Conservation (phyloP, 2,113 vertebrate species). For the Equus przewalskii region DNA sequence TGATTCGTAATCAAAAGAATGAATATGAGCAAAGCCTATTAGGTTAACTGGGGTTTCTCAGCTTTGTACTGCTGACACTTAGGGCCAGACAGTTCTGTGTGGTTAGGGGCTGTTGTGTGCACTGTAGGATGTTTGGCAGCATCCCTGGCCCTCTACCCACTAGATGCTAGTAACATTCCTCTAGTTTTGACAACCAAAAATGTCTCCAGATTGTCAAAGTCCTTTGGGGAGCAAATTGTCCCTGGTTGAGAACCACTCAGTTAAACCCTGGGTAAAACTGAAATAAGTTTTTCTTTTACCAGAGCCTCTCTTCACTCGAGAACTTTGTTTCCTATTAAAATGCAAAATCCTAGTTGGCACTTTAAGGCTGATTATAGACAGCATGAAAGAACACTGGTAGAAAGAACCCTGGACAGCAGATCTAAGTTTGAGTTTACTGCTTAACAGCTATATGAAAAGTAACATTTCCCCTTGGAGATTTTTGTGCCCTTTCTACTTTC, state of each 20-base stretch:
- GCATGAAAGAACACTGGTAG: not conserved
- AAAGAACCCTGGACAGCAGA: conserved; percentile 23
- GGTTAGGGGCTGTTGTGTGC: not conserved
- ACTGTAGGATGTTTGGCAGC: not conserved
- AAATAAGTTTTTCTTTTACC: not conserved
- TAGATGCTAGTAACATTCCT: not conserved
- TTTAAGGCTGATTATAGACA: conserved; percentile 14
- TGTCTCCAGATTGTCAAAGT: conserved; percentile 2
- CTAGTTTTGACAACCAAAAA: conserved; percentile 28
- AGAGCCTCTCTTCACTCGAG: conserved; percentile 15
- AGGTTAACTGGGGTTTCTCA: conserved; percentile 16
- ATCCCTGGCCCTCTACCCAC: not conserved
- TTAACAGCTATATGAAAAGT: not conserved
- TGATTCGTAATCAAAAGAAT: conserved; percentile 12
- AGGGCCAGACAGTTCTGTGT: not conserved
- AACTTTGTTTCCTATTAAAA: conserved; percentile 53
- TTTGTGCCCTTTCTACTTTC: not conserved
- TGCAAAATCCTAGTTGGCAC: conserved; percentile 39
- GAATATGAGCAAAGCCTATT: not conserved
- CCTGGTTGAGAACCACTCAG: not conserved
- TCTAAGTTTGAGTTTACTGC: not conserved
- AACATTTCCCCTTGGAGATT: conserved; percentile 29
- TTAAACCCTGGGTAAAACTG: conserved; percentile 25
- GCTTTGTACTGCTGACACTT: not conserved
- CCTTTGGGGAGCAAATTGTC: not conserved